Evolutionary conservation across 1,140 invertebrate genomes (phyloP), one percentile per base, ranked within the genome.

Genomic region (Phymastichus coffea): DNA sequence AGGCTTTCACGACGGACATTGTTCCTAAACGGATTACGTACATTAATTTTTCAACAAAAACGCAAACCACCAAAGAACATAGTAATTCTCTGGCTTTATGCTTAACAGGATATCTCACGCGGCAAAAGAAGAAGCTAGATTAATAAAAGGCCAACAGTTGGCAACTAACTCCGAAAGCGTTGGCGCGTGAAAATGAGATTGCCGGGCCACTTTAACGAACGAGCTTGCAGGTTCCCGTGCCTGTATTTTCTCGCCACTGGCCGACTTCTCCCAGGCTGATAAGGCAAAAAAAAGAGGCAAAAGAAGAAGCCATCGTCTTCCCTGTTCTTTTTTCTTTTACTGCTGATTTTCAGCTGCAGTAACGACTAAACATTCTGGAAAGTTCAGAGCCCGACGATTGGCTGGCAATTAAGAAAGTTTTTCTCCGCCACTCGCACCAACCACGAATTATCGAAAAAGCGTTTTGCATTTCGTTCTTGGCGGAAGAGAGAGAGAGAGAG

Each of bases 141-240:
- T 47, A 28, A 8, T 14, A 28, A 47, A 28, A 47, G 44, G 44
- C 30, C 44, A 47, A 17, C 14, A n/a, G n/a, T n/a, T n/a, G n/a
- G n/a, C n/a, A n/a, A n/a, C n/a, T n/a, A n/a, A n/a, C 14, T 26
- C 6, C 19, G 30, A 28, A 47, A 47, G 44, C 44, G 17, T 47
- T 47, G 23, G 44, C n/a, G 44, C 44, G 25, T 28, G 44, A 25
- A 47, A 47, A 19, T 47, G 44, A 26, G 44, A 47, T 47, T 47
- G 22, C 22, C 15, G 17, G 17, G 40, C 7, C 8, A 17, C 40
- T 22, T 20, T 4, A 19, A 9, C 4, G 6, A n/a, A n/a, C n/a
- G n/a, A n/a, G n/a, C n/a, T n/a, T n/a, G n/a, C 40, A 12, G 40
- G 7, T 12, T 15, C 14, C 40, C 14, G 41, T 22, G 25, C 14